These are phyloP conservation scores for Stegophylla sp. DNA, from an alignment of 2,888 invertebrate species.

Conservation along the genomic window DNA sequence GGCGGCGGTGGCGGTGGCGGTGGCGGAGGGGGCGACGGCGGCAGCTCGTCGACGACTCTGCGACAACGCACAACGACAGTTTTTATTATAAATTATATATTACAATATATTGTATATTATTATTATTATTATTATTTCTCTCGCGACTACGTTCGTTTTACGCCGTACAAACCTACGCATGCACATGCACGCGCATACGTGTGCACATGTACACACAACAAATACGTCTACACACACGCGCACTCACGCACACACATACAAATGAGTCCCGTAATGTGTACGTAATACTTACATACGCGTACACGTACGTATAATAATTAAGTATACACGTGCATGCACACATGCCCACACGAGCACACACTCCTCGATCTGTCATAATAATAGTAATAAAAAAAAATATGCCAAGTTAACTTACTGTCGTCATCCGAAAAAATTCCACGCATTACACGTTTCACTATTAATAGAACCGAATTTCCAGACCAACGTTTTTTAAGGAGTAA, in stretches of 20 bases:
- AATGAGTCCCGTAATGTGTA: background rate
- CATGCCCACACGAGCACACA: background rate
- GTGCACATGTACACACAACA: background rate
- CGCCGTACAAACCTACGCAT: conserved; percentile 16
- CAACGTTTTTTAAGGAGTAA: no score
- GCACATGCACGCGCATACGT: background rate
- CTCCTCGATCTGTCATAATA: no score
- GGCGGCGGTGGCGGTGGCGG: conserved; percentile 11
- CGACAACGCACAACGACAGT: conserved; percentile 33
- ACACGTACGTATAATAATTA: background rate
- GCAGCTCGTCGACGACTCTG: background rate
- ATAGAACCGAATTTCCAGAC: conserved; percentile 5
- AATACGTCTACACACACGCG: background rate
- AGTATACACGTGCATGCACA: background rate
- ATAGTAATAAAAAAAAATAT: no score
- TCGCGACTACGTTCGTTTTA: conserved; percentile 12
- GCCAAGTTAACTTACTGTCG: no score
- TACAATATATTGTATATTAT: no score
- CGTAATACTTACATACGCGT: background rate
- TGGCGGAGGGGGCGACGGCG: conserved; percentile 11
- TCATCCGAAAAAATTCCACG: conserved; percentile 19
- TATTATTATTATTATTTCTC: no score
- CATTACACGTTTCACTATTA: background rate
- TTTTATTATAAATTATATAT: no score
- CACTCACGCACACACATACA: background rate